A percentile compares a stretch with the other conserved stretches of the same genome.
These are phyloP conservation scores for Drosophila biarmipes DNA, from an alignment of 1,140 invertebrate species.

Conservation along the genomic window DNA sequence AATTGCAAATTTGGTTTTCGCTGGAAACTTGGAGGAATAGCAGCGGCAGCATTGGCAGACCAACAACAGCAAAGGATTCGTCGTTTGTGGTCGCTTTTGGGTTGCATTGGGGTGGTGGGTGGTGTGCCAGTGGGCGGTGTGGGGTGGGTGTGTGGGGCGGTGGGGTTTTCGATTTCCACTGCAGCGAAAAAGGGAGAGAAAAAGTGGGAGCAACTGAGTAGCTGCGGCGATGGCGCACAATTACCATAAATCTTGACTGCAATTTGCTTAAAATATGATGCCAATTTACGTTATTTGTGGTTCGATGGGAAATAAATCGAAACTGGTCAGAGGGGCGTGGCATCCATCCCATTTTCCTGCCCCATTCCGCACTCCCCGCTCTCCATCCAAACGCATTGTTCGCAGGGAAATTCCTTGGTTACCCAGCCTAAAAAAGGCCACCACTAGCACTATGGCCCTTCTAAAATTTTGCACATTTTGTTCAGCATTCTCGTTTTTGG, in stretches of 20 bases:
- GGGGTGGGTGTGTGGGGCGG: neutral
- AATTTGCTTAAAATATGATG: constrained; percentile 83
- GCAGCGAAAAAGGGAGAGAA: constrained; percentile 4
- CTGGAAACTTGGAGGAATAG: constrained; percentile 55
- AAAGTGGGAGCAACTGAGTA: constrained; percentile 29
- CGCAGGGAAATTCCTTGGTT: constrained; percentile 26
- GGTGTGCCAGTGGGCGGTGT: constrained; percentile 5
- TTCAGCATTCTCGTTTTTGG: constrained; percentile 71
- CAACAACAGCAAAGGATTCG: constrained; percentile 49
- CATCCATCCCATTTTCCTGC: neutral
- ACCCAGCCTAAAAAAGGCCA: constrained; percentile 28
- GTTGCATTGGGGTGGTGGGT: constrained; percentile 4
- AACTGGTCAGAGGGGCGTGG: constrained; percentile 52
- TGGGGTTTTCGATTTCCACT: constrained; percentile 8
- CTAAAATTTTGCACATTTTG: constrained; percentile 44
- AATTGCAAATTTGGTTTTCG: constrained; percentile 80
- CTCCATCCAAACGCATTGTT: constrained; percentile 23
- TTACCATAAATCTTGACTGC: constrained; percentile 82
- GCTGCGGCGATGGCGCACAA: constrained; percentile 74
- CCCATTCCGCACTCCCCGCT: neutral
- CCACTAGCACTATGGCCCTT: constrained; percentile 2
- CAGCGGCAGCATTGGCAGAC: constrained; percentile 34
- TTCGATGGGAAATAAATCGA: constrained; percentile 82
- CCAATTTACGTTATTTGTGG: constrained; percentile 83
- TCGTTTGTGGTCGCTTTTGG: constrained; percentile 49